Conservation (phyloP, 1,140 invertebrate species). For the Leptoteleia sp. region DNA sequence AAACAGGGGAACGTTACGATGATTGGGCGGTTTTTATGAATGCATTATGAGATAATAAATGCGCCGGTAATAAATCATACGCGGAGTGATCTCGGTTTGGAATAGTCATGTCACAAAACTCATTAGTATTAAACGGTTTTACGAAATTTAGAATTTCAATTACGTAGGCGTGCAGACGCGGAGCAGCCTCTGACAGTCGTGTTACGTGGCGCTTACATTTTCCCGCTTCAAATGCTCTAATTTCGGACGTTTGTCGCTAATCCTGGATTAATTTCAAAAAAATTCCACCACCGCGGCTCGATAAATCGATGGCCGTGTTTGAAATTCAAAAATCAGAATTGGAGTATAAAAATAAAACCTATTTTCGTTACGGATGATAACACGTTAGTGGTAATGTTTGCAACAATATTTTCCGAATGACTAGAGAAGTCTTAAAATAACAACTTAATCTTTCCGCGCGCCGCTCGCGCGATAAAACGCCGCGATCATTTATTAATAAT, state of each 20-base stretch:
- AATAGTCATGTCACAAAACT: conserved; percentile 29
- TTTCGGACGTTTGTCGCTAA: conserved; percentile 24
- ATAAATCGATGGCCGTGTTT: not conserved
- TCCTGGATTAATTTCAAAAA: conserved; percentile 5
- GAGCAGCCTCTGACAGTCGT: conserved; percentile 23
- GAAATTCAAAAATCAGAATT: not conserved
- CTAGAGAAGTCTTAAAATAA: conserved; percentile 12
- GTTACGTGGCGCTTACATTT: conserved; percentile 30
- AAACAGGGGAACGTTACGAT: not conserved
- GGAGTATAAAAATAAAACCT: conserved; percentile 1
- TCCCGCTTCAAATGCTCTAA: conserved; percentile 29
- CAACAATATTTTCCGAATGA: not conserved
- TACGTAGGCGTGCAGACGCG: conserved; percentile 43
- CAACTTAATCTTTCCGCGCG: conserved; percentile 11
- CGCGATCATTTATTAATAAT: conserved; percentile 38
- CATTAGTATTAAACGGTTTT: conserved; percentile 52
- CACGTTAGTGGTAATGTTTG: not conserved
- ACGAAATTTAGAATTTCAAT: conserved; percentile 54
- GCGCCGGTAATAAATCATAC: conserved; percentile 33
- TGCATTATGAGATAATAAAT: too few relatives aligned
- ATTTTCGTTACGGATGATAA: not conserved
- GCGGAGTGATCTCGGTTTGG: not conserved
- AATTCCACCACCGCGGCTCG: conserved; percentile 2
- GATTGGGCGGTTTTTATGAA: conserved; percentile 4
- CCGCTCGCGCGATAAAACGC: conserved; percentile 4